Base-by-base conservation (phyloP, 2,888 invertebrate genomes). In the Teleiodes luculella region DNA sequence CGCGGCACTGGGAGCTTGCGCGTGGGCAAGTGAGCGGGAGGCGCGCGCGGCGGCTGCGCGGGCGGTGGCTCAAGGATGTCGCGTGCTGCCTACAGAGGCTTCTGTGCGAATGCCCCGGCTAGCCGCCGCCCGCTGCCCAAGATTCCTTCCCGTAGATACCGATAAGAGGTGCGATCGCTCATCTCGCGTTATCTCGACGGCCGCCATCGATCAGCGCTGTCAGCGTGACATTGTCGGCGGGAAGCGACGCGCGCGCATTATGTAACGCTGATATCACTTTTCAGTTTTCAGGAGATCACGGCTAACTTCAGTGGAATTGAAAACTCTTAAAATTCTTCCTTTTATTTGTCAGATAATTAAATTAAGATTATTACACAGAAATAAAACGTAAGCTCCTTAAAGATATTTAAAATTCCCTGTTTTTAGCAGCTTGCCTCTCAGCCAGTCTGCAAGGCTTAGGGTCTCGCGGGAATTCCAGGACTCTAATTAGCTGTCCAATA, bases 81-180 rank as follows among this genome's bases (percentile, higher is more conserved):
- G 86, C 88, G 86, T 83, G 83, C 66, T 78, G 81, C 81, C 82
- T 77, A 70, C 83, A 68, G 72, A 84, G 84, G 87, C 88, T 86
- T 82, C 82, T 78, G 80, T 82, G 86, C 87, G 86, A 89, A 87
- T 89, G 88, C 74, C n/a, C n/a, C 76, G 74, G 63, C 66, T 62
- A 61, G 70, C 72, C 73, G 74, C 74, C 79, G 76, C 68, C 74
- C 61, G 66, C 69, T 71, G 68, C 73, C 66, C 75, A 86, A 76
- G 86, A 86, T 79, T 83, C 82, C 83, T 86, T 80, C 80, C 80
- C 72, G 69, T 71, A 80, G 88, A 88, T 88, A 86, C 81, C 80
- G 86, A 84, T 86, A 86, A 86, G 81, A 78, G 71, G 18, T 68
- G 64, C 78, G 72, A 85, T 85, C 84, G 72, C 79, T 86, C 86